Conservation (phyloP, 23 tunicate species). For the Clavelina lepadiformis region DNA sequence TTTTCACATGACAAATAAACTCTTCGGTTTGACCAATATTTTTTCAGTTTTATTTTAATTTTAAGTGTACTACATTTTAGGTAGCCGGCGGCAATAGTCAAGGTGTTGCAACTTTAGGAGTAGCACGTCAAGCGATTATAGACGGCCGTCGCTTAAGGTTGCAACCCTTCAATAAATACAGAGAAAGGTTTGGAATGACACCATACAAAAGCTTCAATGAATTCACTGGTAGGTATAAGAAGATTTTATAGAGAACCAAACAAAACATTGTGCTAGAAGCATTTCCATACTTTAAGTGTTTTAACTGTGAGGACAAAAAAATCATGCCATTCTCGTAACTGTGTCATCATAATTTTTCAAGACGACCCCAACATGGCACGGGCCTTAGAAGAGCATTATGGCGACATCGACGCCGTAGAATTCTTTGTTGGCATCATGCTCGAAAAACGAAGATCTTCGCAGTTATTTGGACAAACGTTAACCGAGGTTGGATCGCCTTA, state of each 20-base stretch:
- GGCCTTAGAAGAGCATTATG: slow-evolving; percentile 44
- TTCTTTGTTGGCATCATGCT: slow-evolving; percentile 45
- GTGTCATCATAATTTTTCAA: not conserved
- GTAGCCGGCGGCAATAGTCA: slow-evolving; percentile 47
- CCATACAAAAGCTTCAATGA: slow-evolving; percentile 55
- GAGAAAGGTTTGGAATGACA: slow-evolving; percentile 39
- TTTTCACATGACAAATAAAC: too few species aligned
- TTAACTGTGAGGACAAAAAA: too few species aligned
- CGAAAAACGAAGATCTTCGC: slow-evolving; percentile 33
- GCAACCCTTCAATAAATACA: slow-evolving; percentile 49
- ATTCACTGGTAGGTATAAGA: slow-evolving; percentile 31
- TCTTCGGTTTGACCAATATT: too few species aligned
- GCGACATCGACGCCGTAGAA: slow-evolving; percentile 70
- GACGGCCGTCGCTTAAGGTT: slow-evolving; percentile 43
- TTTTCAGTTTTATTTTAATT: too few species aligned
- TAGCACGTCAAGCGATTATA: slow-evolving; percentile 30
- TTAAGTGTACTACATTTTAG: slow-evolving; percentile 4
- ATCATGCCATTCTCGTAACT: too few species aligned
- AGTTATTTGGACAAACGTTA: slow-evolving; percentile 58
- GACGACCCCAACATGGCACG: slow-evolving; percentile 52
- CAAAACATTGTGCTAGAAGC: too few species aligned
- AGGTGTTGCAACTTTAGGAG: slow-evolving; percentile 29
- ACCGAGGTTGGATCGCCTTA: slow-evolving; percentile 78
- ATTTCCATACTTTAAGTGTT: too few species aligned
- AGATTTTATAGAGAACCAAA: too few species aligned